Evolutionary conservation across 1,140 invertebrate genomes (phyloP).

Genomic region (Epicauta chinensis): DNA sequence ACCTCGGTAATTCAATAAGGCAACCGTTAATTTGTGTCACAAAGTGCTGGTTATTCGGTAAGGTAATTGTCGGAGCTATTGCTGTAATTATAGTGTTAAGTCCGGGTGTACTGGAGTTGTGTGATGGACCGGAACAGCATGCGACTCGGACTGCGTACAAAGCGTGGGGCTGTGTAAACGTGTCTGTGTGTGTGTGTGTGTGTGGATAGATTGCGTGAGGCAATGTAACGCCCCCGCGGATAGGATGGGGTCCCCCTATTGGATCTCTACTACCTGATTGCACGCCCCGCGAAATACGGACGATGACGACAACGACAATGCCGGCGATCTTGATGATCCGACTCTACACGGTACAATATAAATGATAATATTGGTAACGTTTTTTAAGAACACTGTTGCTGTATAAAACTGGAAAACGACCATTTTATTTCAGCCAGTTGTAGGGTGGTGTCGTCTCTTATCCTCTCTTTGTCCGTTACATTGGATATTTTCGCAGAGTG

Average conservation of each 20-base stretch:
- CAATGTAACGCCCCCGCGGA: constrained; percentile 35
- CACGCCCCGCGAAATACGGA: constrained; percentile 25
- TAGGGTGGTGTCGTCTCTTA: too few species aligned
- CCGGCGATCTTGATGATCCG: too few species aligned
- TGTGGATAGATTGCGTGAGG: constrained; percentile 12
- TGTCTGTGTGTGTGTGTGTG: constrained; percentile 10
- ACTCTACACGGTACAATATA: background rate
- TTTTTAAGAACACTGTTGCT: background rate
- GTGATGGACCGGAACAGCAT: constrained; percentile 34
- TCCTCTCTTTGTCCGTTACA: too few species aligned
- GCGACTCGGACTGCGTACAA: constrained; percentile 28
- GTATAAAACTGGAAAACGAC: background rate
- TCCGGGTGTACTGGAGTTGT: background rate
- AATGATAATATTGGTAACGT: background rate
- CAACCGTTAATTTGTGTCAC: constrained; percentile 30
- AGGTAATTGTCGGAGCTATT: constrained; percentile 26
- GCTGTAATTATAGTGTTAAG: constrained; percentile 23
- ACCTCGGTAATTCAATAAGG: constrained; percentile 27
- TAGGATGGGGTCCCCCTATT: constrained; percentile 29
- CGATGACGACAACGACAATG: constrained; percentile 1
- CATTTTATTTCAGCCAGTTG: constrained; percentile 1
- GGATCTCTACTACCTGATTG: constrained; percentile 33
- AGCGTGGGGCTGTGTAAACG: constrained; percentile 16
- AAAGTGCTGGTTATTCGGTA: constrained; percentile 31
- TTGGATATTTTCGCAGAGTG: too few species aligned